Percentiles rank a stretch among this genome's conserved stretches.
Evolutionary conservation across 2,113 vertebrate genomes (phyloP).

Genomic region (Periophthalmodon schlosseri): DNA sequence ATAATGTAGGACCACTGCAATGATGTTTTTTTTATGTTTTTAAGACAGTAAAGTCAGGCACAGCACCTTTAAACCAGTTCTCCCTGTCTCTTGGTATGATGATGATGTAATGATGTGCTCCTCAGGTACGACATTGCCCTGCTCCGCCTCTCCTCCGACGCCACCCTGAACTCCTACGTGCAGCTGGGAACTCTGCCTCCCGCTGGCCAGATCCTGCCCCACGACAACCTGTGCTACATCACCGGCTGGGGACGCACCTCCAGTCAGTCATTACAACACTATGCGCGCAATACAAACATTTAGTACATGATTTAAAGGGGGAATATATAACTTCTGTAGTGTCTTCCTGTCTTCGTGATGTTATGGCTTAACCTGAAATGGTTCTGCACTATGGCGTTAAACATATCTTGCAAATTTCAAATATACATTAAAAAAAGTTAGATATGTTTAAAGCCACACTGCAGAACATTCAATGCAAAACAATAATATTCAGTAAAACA

Average conservation of each 20-base stretch:
- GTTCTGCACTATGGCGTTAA: no score
- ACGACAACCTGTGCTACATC: slow-evolving; percentile 82
- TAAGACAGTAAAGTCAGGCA: no score
- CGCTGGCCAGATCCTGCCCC: slow-evolving; percentile 69
- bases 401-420: no score
- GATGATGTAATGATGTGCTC: background rate
- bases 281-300: background rate
- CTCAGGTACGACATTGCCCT: slow-evolving; percentile 74
- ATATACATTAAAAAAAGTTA: no score
- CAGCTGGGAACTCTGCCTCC: slow-evolving; percentile 80
- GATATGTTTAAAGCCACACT: no score
- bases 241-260: slow-evolving; percentile 85
- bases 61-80: background rate
- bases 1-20: no score
- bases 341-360: no score
- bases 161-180: slow-evolving; percentile 78
- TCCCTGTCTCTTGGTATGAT: background rate
- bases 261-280: slow-evolving; percentile 71
- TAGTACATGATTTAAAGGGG: background rate
- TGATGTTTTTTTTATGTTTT: no score
- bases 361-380: no score
- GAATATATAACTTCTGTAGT: no score
- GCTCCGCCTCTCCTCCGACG: slow-evolving; percentile 70
- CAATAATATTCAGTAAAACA: no score
- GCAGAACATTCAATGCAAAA: no score